A percentile compares a stretch with the other conserved stretches of the same genome.
Evolutionary conservation across 1,140 invertebrate genomes (phyloP).

Genomic region (Sycobia sp.): DNA sequence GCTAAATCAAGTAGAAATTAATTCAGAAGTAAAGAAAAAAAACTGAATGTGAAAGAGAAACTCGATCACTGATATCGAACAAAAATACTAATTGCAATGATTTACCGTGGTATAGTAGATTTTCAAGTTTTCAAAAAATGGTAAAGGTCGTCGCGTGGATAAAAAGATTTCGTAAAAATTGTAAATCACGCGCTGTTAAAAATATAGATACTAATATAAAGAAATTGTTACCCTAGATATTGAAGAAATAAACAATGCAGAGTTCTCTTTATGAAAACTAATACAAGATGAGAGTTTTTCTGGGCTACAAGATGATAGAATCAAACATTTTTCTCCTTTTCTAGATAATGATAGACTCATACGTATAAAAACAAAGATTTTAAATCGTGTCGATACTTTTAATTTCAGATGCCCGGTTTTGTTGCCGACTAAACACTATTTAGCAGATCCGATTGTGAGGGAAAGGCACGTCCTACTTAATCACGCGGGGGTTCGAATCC

Average conservation of each 20-base stretch:
- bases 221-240: too few relatives aligned
- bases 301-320: too few relatives aligned
- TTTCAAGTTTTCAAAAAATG: background rate
- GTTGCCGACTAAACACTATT: background rate
- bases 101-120: background rate
- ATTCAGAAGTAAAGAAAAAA: conserved; percentile 15
- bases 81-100: background rate
- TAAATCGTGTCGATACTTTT: background rate
- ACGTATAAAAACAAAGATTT: background rate
- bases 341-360: background rate
- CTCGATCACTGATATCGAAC: too few relatives aligned
- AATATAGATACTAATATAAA: too few relatives aligned
- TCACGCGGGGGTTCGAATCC: background rate
- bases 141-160: too few relatives aligned
- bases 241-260: too few relatives aligned
- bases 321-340: background rate
- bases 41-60: conserved; percentile 1
- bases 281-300: too few relatives aligned
- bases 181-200: too few relatives aligned
- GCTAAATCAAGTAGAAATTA: too few relatives aligned
- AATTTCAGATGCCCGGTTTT: background rate
- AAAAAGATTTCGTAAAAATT: too few relatives aligned
- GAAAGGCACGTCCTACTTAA: background rate
- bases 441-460: background rate
- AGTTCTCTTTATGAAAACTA: too few relatives aligned